Evolutionary conservation across 35 echinoderm and acorn worm genomes (phyloP), one percentile per base, ranked within the genome.

Genomic region (Strongylocentrotus purpuratus): DNA sequence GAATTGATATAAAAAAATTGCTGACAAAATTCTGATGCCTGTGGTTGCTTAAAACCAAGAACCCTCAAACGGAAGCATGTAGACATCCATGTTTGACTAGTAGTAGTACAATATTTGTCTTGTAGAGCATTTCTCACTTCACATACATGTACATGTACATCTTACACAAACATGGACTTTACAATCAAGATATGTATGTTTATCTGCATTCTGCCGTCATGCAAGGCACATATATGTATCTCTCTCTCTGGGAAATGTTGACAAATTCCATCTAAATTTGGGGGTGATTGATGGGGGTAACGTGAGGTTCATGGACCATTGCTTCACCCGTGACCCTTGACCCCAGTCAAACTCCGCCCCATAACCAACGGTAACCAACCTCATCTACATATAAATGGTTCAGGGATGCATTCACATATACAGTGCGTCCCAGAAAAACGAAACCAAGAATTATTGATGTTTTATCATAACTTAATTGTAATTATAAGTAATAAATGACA

Each of bases 361-460:
- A 78, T 28, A 78, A 15, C 65, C 22, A 11, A 59, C 0, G 17
- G 17, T 13, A 2, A 59, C 52, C 52, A 0, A 28, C 65, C 65
- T 78, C 65, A 78, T 78, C 18, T 78, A 78, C 65, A 78, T 78
- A 78, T 78, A 78, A 78, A 78, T 78, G 65, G 65, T 78, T 78
- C 20, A 28, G 22, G 4, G 65, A 59, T n/a, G n/a, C n/a, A n/a
- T n/a, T n/a, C n/a, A n/a, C n/a, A n/a, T n/a, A n/a, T n/a, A n/a
- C n/a, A n/a, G n/a, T n/a, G n/a, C n/a, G n/a, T n/a, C n/a, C n/a
- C n/a, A n/a, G n/a, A n/a, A n/a, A n/a, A n/a, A n/a, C n/a, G n/a
- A n/a, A n/a, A n/a, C n/a, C n/a, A n/a, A n/a, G n/a, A n/a, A n/a
- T n/a, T n/a, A n/a, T n/a, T n/a, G n/a, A n/a, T n/a, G n/a, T n/a